Conservation (phyloP, 2,888 invertebrate genomes). For the Tipula confusa region DNA sequence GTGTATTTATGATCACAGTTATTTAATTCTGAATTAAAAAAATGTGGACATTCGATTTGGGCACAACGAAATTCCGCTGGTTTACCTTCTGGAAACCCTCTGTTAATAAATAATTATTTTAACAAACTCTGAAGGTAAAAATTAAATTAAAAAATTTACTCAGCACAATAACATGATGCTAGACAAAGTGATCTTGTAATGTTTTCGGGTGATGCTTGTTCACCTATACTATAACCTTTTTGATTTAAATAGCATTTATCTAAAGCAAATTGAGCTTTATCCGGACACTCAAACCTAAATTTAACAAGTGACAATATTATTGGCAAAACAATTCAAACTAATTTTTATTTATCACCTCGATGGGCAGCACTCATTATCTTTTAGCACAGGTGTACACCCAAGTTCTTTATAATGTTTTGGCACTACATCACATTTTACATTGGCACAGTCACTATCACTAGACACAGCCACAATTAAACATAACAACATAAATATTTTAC, state of each 20-base stretch:
- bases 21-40: neutral
- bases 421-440: neutral
- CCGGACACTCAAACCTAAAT: constrained; percentile 20
- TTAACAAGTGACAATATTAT: neutral
- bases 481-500: neutral
- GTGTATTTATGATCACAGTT: neutral
- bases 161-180: neutral
- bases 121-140: too few species aligned
- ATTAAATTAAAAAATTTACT: neutral
- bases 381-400: constrained; percentile 35
- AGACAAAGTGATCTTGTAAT: neutral
- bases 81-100: neutral
- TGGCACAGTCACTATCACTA: neutral
- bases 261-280: neutral
- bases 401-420: constrained; percentile 35
- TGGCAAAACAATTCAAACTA: neutral
- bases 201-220: neutral
- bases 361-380: constrained; percentile 34
- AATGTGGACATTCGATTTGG: neutral
- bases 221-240: neutral
- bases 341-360: constrained; percentile 28
- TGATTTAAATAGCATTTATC: neutral
- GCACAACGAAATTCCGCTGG: neutral
- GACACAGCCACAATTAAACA: neutral
- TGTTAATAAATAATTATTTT: too few species aligned